Evolutionary conservation across 1,140 invertebrate genomes (phyloP).

Genomic region (Liolophura sinensis): DNA sequence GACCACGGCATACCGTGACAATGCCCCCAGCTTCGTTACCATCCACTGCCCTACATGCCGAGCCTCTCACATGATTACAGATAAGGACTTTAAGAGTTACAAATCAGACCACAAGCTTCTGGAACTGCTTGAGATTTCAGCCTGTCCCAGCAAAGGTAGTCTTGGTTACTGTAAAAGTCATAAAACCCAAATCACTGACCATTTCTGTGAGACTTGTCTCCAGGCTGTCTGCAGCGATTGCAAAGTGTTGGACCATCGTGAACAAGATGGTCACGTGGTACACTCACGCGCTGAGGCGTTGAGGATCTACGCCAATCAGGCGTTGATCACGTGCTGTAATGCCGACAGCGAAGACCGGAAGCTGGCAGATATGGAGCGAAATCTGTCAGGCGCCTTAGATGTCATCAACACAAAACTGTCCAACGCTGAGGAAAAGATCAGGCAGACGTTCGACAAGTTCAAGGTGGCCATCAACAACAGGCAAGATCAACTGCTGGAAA

Average conservation of each 20-base stretch:
- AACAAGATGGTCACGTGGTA: conserved; percentile 44
- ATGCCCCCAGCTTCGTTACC: conserved; percentile 28
- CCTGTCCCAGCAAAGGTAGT: conserved; percentile 36
- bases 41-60: conserved; percentile 80
- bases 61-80: conserved; percentile 87
- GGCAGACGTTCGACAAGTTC: conserved; percentile 45
- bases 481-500: conserved; percentile 41
- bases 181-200: conserved; percentile 51
- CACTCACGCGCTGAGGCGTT: conserved; percentile 50
- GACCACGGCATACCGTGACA: neutral
- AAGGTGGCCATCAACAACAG: conserved; percentile 42
- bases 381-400: conserved; percentile 18
- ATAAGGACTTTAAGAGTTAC: conserved; percentile 42
- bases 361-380: conserved; percentile 41
- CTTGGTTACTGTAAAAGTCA: conserved; percentile 50
- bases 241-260: conserved; percentile 53
- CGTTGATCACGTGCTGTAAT: conserved; percentile 31
- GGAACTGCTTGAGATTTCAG: conserved; percentile 43
- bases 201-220: conserved; percentile 54
- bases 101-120: conserved; percentile 50
- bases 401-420: no score
- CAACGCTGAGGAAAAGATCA: conserved; percentile 24
- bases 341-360: conserved; percentile 37
- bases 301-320: conserved; percentile 40
- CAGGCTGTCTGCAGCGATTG: conserved; percentile 53